Base-by-base conservation (phyloP, 2,888 invertebrate genomes). In the Pandemis cinnamomeana region DNA sequence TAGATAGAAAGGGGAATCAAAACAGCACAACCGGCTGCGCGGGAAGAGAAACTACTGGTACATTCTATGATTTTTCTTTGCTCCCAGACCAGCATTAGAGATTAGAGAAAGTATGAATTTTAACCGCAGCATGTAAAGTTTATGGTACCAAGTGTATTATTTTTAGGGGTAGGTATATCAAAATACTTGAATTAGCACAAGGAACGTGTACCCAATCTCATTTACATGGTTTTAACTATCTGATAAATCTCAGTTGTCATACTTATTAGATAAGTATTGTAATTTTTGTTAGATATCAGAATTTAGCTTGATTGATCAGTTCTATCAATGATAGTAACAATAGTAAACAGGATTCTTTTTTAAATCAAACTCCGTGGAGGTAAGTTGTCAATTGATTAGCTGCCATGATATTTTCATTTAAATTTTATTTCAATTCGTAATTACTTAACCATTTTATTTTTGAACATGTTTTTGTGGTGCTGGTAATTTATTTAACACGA, bases 301-400 rank as follows among this genome's bases (percentile, higher is more conserved):
- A 66, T 66, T 41, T 42, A 64, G 20, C 63, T 41, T 60, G 69
- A 73, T 73, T 66, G 64, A 73, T 67, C 10, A 42, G 13, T 7
- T 61, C 36, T n/a, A 41, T n/a, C 63, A 7, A n/a, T 15, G 44
- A 63, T 63, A 44, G 20, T 15, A 44, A 44, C 63, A n/a, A 61
- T 20, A 63, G 63, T 63, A 15, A 63, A 61, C 58, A 61, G 42
- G 42, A 61, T 61, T 42, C 27, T 58, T 27, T 58, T 10, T 58
- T 27, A 27, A 27, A 58, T 58, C 10, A 27, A 11, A 58, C 11
- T 27, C 27, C 27, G 5, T 27, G 58, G 27, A 58, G 58, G 58
- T 58, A 58, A 58, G 58, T 27, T 13, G 10, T 55, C 27, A 20
- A 27, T 7, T 27, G 5, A 27, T 58, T 27, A 58, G 27, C 27